phyloP scores from a whole-genome alignment of 2,113 vertebrate species.

The Scartelaos histophorus region DNA sequence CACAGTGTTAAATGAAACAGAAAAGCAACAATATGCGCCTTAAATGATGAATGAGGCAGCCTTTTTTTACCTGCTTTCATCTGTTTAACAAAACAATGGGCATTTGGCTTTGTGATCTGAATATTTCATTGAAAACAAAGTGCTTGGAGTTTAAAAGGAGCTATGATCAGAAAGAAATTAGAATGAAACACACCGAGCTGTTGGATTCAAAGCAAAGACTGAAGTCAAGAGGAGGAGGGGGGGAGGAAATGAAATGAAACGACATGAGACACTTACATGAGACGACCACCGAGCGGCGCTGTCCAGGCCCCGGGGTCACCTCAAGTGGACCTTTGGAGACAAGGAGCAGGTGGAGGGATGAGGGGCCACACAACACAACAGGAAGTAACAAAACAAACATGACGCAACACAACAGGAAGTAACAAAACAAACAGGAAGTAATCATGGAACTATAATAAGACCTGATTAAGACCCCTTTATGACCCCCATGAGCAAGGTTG shows the following conservation, averaged over 20 bases:
- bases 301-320: constrained; percentile 93
- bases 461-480: no score
- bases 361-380: background rate
- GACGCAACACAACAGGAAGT: constrained; percentile 33
- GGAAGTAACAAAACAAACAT: constrained; percentile 43
- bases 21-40: background rate
- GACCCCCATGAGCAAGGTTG: no score
- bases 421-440: background rate
- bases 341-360: constrained; percentile 75
- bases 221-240: background rate
- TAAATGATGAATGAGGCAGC: background rate
- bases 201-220: constrained; percentile 2
- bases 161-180: background rate
- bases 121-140: background rate
- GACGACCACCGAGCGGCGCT: constrained; percentile 92
- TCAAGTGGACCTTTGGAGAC: constrained; percentile 95
- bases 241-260: constrained; percentile 66
- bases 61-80: background rate
- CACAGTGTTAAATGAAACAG: no score
- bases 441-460: no score
- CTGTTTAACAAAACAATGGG: background rate
- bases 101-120: background rate
- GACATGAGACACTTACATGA: constrained; percentile 91
- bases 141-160: background rate
- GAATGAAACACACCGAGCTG: background rate